Conservation (phyloP, 2,797 vertebrate genomes). For the Peromyscus melanophrys region DNA sequence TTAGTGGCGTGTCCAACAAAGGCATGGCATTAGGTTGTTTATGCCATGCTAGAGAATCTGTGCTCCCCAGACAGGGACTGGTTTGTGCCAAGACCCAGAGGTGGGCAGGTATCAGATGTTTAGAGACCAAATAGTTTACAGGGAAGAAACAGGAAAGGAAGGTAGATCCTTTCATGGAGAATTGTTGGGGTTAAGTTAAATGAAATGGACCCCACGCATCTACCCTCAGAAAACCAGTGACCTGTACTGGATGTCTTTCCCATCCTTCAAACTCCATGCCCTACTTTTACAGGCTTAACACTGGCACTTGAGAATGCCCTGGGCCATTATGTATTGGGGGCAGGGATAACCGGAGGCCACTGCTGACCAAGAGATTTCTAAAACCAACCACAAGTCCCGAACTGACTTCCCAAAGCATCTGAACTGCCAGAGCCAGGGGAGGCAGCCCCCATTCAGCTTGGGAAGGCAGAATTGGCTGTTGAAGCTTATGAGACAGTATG, state of each 20-base stretch:
- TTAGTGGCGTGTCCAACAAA: background rate
- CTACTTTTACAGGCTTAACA: background rate
- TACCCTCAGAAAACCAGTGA: background rate
- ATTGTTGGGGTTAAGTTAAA: background rate
- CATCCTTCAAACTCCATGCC: background rate
- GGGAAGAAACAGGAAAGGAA: background rate
- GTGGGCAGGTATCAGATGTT: background rate
- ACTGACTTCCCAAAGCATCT: background rate
- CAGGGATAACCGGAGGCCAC: background rate
- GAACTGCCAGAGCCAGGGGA: background rate
- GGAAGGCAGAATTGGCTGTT: slow-evolving; percentile 58
- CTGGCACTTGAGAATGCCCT: background rate
- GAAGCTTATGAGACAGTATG: slow-evolving; percentile 80
- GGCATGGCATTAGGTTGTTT: background rate
- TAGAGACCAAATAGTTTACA: background rate
- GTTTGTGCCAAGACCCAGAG: background rate
- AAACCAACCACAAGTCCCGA: background rate
- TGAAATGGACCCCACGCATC: background rate
- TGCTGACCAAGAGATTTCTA: slow-evolving; percentile 30
- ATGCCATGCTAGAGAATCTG: background rate
- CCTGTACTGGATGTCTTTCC: background rate
- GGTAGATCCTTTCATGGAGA: fast-evolving
- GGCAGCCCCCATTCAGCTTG: background rate
- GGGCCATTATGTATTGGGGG: background rate
- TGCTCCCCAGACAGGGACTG: background rate